phyloP scores from a whole-genome alignment of 2,797 vertebrate species.

The Clamator glandarius region DNA sequence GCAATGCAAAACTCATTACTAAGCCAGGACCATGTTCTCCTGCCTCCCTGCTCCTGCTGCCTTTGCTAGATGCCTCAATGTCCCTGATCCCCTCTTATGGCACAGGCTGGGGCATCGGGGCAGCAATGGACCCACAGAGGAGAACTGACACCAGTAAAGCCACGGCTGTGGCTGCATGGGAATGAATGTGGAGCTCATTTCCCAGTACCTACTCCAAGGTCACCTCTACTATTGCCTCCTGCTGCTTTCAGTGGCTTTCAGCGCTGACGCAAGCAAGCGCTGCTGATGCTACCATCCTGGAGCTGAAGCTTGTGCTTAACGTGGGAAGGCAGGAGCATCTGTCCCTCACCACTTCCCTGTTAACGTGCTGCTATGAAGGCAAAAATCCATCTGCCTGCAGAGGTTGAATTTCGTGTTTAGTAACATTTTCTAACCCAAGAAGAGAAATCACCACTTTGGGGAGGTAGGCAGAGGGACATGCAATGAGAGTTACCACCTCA shows the following conservation, averaged over 20 bases:
- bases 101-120: not conserved
- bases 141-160: not conserved
- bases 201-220: not conserved
- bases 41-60: not conserved
- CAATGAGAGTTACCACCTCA: rapidly evolving
- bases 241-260: not conserved
- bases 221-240: not conserved
- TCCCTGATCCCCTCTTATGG: not conserved
- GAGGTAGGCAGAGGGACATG: not conserved
- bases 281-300: not conserved
- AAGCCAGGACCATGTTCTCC: rapidly evolving
- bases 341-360: not conserved
- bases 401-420: not conserved
- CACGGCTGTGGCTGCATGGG: not conserved
- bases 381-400: not conserved
- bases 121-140: not conserved
- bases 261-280: rapidly evolving
- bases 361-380: not conserved
- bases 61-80: not conserved
- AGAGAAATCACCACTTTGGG: not conserved
- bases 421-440: not conserved
- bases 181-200: rapidly evolving
- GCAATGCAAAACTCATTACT: not conserved
- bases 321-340: not conserved
- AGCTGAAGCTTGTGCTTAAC: not conserved